Conservation (phyloP, 2,113 vertebrate species). For the Poicephalus meyeri region DNA sequence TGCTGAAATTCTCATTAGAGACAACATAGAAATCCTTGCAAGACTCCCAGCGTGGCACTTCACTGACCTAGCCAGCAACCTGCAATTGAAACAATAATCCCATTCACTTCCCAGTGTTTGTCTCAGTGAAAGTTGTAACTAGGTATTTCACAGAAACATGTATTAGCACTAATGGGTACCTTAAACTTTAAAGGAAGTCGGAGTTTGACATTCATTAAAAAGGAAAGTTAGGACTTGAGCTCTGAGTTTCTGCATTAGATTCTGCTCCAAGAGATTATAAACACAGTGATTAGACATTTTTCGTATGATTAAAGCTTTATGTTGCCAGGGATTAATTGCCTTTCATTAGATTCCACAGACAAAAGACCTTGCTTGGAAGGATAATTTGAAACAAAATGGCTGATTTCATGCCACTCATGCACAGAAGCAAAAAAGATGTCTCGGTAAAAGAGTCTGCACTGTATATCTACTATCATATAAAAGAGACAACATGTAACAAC, state of each 20-base stretch:
- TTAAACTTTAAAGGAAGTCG: neutral
- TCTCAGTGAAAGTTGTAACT: neutral
- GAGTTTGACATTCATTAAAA: constrained; percentile 13
- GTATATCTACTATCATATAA: neutral
- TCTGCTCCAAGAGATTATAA: constrained; percentile 2
- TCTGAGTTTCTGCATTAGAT: neutral
- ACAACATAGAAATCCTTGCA: neutral
- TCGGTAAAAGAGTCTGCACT: neutral
- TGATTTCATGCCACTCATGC: neutral
- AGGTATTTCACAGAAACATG: neutral
- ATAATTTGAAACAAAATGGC: neutral
- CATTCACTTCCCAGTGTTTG: neutral
- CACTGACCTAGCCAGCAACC: neutral
- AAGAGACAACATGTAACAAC: neutral
- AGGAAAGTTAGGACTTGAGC: neutral
- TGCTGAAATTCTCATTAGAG: neutral
- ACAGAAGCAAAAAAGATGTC: neutral
- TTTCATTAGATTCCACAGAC: neutral
- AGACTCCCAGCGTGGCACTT: neutral
- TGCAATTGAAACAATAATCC: neutral
- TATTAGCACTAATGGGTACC: rapidly evolving
- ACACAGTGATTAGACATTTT: constrained; percentile 2
- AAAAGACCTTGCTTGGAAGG: neutral
- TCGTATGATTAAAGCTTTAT: constrained; percentile 18
- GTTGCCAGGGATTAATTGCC: neutral